Evolutionary conservation across 2,888 invertebrate genomes (phyloP), one percentile per base, ranked within the genome.

Genomic region (Endotricha flammealis): DNA sequence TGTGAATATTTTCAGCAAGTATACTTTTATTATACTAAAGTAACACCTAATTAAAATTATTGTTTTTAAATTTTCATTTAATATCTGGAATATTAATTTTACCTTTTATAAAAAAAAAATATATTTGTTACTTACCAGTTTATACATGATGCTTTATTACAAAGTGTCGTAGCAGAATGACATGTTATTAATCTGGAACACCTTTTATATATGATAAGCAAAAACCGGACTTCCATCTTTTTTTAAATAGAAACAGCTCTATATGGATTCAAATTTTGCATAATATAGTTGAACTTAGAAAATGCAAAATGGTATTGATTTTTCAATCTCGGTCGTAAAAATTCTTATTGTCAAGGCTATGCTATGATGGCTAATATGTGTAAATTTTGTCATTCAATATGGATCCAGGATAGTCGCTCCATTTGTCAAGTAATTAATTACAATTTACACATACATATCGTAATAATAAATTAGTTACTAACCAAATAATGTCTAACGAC

Each of bases 111-210:
- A n/a, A 3, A 6, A 20, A 8, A 17, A 25, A 20, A 17, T 14
- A 24, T 24, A 29, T 5, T 16, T 14, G 20, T 20, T 32, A 46
- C 59, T 54, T 41, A 67, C 70, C 57, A 60, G 53, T 51, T 66
- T 69, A 55, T 58, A 61, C 68, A 68, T 68, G 25, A 54, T 48
- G 44, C 37, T 12, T 34, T 40, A 40, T 47, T 39, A 42, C 36
- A 32, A 42, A 44, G 39, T 41, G 39, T 36, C 39, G 32, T 33
- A 39, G 48, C 39, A 46, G 44, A 56, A 48, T 58, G 51, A 48
- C 39, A 29, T 25, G 39, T 38, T 37, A 17, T 33, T 11, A 3
- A 16, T n/a, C 10, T 11, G 12, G 11, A 8, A n/a, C 12, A 22
- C 23, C 27, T 27, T 8, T 33, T 33, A 27, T 33, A 33, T 33